A percentile compares a stretch with the other conserved stretches of the same genome.
These are phyloP conservation scores for Prolemur simus DNA, from an alignment of 2,113 vertebrate species.

Conservation along the genomic window DNA sequence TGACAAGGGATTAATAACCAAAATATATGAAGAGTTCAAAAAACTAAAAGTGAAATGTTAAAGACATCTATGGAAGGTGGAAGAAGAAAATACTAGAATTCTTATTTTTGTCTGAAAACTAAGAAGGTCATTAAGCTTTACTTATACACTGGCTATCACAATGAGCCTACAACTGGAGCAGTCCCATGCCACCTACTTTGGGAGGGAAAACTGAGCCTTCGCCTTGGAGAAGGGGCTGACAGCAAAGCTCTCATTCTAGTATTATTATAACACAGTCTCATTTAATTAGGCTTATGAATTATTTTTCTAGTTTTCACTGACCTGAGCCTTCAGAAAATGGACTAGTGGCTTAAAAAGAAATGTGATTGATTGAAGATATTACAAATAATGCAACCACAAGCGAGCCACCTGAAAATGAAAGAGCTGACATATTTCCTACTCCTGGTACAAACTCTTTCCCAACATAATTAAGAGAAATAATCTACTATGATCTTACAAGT, in stretches of 20 bases:
- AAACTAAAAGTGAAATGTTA: background rate
- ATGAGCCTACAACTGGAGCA: background rate
- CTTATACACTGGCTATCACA: background rate
- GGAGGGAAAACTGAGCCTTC: background rate
- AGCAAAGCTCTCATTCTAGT: background rate
- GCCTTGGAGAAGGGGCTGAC: background rate
- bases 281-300: background rate
- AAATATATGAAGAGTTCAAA: too few relatives aligned
- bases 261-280: background rate
- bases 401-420: background rate
- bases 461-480: background rate
- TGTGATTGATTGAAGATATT: background rate
- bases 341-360: background rate
- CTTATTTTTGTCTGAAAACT: background rate
- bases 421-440: background rate
- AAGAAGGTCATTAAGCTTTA: background rate
- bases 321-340: conserved; percentile 28
- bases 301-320: background rate
- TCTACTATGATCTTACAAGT: background rate
- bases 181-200: background rate
- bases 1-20: too few relatives aligned
- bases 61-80: background rate
- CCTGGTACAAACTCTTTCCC: background rate
- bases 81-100: background rate
- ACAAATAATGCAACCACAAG: background rate